Evolutionary conservation across 2,113 vertebrate genomes (phyloP), one percentile per base, ranked within the genome.

Genomic region (Syrrhaptes paradoxus): DNA sequence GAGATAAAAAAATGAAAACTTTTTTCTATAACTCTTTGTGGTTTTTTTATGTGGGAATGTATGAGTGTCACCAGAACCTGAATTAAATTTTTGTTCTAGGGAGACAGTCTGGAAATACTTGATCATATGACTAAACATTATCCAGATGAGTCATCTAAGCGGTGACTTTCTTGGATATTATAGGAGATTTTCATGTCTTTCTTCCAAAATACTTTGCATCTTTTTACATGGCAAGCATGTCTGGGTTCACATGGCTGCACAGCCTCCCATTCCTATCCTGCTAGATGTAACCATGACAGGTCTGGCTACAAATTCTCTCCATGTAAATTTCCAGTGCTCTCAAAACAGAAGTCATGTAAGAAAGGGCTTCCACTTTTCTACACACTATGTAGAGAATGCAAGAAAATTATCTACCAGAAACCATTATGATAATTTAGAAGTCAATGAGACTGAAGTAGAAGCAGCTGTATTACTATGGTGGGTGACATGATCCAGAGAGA

Each of bases 381-480:
- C 18, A 76, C 28, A 10, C 32, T 65, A 24, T 5, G 17, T 45
- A 91, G 67, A 90, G 52, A 70, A 91, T 31, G 43, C 46, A 71
- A 57, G 34, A 57, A 79, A 97, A 92, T 81, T 76, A 82, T 87
- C 80, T 75, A 11, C 75, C 75, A 48, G 81, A 92, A 95, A 41
- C 45, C 55, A 41, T 67, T 32, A 78, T 78, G 85, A 45, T 67
- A 90, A 93, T 95, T 96, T 90, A 88, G 90, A 94, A 96, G 85
- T 94, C 93, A 93, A 87, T 88, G 85, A 85, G 90, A 93, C 34
- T 93, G 52, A 86, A 96, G 87, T 84, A 97, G 92, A 88, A 90
- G 85, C 95, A 96, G 87, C 95, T 93, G 87, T 93, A 96, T 67
- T 86, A 48, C 92, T 90, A 2, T 43, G 63, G 89, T 83, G 72